Conservation (phyloP, 2,113 vertebrate species). For the Choloepus hoffmanni region DNA sequence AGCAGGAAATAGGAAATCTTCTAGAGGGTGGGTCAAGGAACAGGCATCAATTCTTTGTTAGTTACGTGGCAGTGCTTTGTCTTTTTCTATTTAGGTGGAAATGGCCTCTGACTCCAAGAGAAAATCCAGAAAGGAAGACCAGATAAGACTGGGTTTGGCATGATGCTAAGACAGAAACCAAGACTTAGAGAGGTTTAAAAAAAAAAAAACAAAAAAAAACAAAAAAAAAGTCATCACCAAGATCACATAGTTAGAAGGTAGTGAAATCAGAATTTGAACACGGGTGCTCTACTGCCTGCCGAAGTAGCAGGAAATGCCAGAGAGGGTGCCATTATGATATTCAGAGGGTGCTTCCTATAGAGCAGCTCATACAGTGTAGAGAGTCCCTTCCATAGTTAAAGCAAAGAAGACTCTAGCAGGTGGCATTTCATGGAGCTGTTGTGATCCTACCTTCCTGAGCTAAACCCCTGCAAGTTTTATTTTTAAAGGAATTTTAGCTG, state of each 20-base stretch:
- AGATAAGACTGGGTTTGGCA: constrained; percentile 28
- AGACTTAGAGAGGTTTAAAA: not conserved
- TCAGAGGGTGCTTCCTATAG: not conserved
- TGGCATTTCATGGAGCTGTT: not conserved
- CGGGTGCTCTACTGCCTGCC: not conserved
- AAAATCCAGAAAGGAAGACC: constrained; percentile 66
- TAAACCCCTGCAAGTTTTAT: not conserved
- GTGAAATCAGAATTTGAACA: not conserved
- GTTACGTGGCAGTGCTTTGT: constrained; percentile 63
- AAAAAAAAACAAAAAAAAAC: too few relatives aligned
- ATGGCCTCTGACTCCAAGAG: constrained; percentile 65
- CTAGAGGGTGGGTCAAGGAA: constrained; percentile 64
- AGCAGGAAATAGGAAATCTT: constrained; percentile 79
- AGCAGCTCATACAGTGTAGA: accelerated
- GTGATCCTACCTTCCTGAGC: not conserved
- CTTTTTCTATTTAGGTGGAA: constrained; percentile 67
- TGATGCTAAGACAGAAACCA: constrained; percentile 10
- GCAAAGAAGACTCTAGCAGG: not conserved
- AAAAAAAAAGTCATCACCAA: not conserved
- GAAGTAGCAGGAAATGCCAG: not conserved
- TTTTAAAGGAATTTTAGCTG: not conserved
- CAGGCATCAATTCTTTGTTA: constrained; percentile 38
- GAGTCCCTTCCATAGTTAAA: not conserved
- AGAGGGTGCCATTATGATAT: too few relatives aligned
- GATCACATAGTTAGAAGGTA: not conserved